Conservation (phyloP, 2,888 invertebrate genomes). For the Seira ritae region DNA sequence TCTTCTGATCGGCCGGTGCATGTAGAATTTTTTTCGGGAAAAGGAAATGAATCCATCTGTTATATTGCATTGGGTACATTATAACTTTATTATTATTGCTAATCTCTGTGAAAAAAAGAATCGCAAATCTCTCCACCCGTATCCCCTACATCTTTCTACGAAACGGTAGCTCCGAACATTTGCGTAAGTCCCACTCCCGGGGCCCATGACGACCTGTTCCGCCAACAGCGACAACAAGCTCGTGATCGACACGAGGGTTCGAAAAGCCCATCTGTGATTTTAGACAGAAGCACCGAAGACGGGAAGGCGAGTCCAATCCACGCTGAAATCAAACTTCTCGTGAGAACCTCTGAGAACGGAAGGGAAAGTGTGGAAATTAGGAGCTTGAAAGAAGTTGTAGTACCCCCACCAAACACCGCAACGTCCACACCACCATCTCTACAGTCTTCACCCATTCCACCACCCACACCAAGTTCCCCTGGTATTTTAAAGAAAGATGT, state of each 20-base stretch:
- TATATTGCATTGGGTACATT: too few species aligned
- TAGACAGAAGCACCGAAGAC: constrained; percentile 36
- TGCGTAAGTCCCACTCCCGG: constrained; percentile 48
- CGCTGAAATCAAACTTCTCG: constrained; percentile 78
- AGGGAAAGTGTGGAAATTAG: constrained; percentile 78
- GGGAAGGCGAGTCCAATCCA: constrained; percentile 74
- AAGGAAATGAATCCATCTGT: too few species aligned
- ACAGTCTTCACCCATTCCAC: constrained; percentile 24
- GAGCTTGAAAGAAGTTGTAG: constrained; percentile 76
- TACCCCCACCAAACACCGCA: constrained; percentile 62
- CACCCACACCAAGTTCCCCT: constrained; percentile 36
- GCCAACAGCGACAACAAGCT: background rate
- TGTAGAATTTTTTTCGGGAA: too few species aligned
- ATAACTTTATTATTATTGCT: too few species aligned
- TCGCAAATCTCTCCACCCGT: constrained; percentile 25
- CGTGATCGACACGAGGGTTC: constrained; percentile 13
- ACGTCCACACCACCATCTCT: constrained; percentile 7
- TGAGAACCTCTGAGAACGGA: constrained; percentile 77
- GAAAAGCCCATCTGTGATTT: constrained; percentile 60
- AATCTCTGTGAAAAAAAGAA: too few species aligned
- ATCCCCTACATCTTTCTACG: constrained; percentile 57
- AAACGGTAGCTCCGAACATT: constrained; percentile 52
- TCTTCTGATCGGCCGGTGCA: too few species aligned
- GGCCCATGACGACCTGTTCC: constrained; percentile 45
- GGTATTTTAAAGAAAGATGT: background rate